phyloP scores from a whole-genome alignment of 2,797 vertebrate genomes.

The Champsocephalus esox region DNA sequence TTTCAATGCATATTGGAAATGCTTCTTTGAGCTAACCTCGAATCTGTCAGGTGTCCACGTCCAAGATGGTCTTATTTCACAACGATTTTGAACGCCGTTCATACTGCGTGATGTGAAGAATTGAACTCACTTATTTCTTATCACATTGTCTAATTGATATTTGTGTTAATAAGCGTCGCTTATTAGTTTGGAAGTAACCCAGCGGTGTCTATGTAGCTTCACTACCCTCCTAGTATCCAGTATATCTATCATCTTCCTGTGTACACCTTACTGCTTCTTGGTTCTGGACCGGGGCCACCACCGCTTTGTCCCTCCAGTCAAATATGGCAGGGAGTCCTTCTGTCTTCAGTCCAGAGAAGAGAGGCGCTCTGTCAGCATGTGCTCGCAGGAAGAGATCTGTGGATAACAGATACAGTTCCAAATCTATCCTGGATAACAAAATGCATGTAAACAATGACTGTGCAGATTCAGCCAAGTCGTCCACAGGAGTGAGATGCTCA shows the following conservation, averaged over 20 bases:
- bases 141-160: neutral
- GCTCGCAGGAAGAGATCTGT: conserved; percentile 89
- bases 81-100: neutral
- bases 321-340: conserved; percentile 84
- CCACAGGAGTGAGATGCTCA: neutral
- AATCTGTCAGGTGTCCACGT: neutral
- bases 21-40: neutral
- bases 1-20: conserved; percentile 4
- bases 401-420: conserved; percentile 25
- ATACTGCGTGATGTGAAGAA: neutral
- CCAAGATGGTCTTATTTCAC: neutral
- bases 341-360: conserved; percentile 67
- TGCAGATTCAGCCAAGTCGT: conserved; percentile 6
- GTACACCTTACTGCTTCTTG: conserved; percentile 86
- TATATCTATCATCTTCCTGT: conserved; percentile 5
- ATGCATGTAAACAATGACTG: conserved; percentile 6
- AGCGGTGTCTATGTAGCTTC: neutral
- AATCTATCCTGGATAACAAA: conserved; percentile 13
- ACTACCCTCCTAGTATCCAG: neutral
- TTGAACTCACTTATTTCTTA: neutral
- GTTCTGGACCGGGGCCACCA: conserved; percentile 89
- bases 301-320: conserved; percentile 92
- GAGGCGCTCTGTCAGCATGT: conserved; percentile 73
- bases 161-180: neutral
- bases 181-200: neutral